Base-by-base conservation (phyloP, 1,140 invertebrate species). In the Aradophagus sp. region DNA sequence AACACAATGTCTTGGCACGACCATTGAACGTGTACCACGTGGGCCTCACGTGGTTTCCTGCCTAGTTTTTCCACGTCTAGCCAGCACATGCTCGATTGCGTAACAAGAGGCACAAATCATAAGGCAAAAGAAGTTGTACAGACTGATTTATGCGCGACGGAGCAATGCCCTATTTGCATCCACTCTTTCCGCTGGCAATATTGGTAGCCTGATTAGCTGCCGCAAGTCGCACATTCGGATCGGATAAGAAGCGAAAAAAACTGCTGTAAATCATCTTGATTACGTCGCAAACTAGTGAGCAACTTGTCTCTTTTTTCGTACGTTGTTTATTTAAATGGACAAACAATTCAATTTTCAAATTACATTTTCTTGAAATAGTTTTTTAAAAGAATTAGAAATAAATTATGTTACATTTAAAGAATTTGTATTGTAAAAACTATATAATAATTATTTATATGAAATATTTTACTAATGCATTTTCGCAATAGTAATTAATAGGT, bases 11-110 rank as follows among this genome's bases (percentile, higher is more conserved):
- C 52, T 45, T 47, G 42, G 42, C 44, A 65, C 36, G 50, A 44
- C 36, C 36, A 48, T 38, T 29, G 8, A 23, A 68, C n/a, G n/a
- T n/a, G n/a, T 55, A 71, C 76, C 81, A 83, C 77, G 73, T 84
- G 82, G 77, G 56, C 68, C 63, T 82, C 82, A 84, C 77, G 81
- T 83, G 79, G 78, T 66, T 82, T 84, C 80, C 79, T 81, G 78
- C 72, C 68, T 65, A 71, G 71, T 84, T 83, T 84, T 84, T 84
- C 81, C 81, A 77, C 74, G 80, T 82, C 80, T 81, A 77, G 78
- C 73, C 76, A 76, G 73, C 82, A 84, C 71, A 81, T 82, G 80
- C 70, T 75, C 56, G 76, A 83, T 83, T 83, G 74, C 77, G 79
- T 82, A 83, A 81, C 78, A 78, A 80, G 69, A 59, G 70, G 31